Evolutionary conservation across 2,797 vertebrate genomes (phyloP), one percentile per base, ranked within the genome.

Genomic region (Sorex maritimensis): DNA sequence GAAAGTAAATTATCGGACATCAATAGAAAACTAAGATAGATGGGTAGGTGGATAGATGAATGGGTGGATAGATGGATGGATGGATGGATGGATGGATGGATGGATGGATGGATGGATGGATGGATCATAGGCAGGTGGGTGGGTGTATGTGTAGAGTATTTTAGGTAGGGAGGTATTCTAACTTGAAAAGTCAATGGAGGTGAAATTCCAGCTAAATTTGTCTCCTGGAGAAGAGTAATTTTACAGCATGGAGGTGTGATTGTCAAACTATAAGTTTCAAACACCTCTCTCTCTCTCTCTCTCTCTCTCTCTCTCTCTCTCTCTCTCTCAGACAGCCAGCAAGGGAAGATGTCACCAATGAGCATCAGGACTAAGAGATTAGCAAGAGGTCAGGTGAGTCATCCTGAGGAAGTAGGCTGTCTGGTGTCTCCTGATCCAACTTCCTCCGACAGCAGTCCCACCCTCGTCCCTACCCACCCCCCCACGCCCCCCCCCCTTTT

Each of bases 361-460:
- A 88, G 14, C 2, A 28, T 28, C 71, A 26, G 61, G 30, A 11
- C 80, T 21, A 65, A 93, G 19, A 44, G 23, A 7, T 80, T 74
- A 87, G 10, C 9, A 26, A 69, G 74, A 88, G 28, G 23, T 21
- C 69, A 3, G 30, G n/a, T 44, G 41, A 11, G 0, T 67, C 65
- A 52, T 44, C n/a, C 63, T 26, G 44, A 17, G 14, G 81, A 65
- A 63, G 68, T 6, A 9, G 41, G 19, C 17, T 24, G 4, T 28
- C 38, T 86, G 49, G 38, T 21, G 78, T 90, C 86, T 94, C 75
- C 68, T 75, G 26, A 46, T 24, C 52, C 74, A 77, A 26, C 63
- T 67, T 61, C 80, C 49, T 65, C 17, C 0, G 55, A 41, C 41
- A 74, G 49, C 61, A 49, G 41, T 24, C 38, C 44, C 8, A 0